Evolutionary conservation across 30 jellyfish, hydroid and myxozoan species (phyloP).

Genomic region (Turritopsis rubra): DNA sequence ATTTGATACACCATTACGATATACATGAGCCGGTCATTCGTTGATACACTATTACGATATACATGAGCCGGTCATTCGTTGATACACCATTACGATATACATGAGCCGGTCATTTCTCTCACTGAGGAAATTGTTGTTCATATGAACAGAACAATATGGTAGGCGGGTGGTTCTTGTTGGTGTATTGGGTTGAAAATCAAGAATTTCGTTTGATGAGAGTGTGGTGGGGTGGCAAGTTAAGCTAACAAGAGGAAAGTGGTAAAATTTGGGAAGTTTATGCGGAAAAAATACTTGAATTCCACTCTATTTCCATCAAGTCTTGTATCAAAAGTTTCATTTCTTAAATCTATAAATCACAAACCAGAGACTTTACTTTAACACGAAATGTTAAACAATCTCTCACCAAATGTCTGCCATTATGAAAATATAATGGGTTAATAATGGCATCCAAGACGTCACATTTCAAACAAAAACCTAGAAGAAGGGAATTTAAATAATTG

Average conservation of each 20-base stretch:
- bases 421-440: conserved; percentile 31
- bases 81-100: not conserved
- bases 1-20: not conserved
- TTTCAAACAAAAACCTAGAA: conserved; percentile 33
- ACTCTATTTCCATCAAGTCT: conserved; percentile 4
- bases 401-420: conserved; percentile 23
- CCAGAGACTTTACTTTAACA: not conserved
- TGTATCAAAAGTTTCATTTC: not conserved
- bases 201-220: no score
- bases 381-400: not conserved
- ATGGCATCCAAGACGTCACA: conserved; percentile 45
- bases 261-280: no score
- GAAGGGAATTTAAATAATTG: no score
- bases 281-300: no score
- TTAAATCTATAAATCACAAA: not conserved
- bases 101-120: not conserved
- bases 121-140: no score
- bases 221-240: no score
- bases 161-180: no score
- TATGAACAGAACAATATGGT: no score
- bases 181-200: no score
- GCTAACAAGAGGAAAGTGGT: no score
- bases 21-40: not conserved
- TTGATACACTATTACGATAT: not conserved
- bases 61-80: not conserved